Base-by-base conservation (phyloP, 35 echinoderm and acorn worm genomes). In the Patiria miniata region DNA sequence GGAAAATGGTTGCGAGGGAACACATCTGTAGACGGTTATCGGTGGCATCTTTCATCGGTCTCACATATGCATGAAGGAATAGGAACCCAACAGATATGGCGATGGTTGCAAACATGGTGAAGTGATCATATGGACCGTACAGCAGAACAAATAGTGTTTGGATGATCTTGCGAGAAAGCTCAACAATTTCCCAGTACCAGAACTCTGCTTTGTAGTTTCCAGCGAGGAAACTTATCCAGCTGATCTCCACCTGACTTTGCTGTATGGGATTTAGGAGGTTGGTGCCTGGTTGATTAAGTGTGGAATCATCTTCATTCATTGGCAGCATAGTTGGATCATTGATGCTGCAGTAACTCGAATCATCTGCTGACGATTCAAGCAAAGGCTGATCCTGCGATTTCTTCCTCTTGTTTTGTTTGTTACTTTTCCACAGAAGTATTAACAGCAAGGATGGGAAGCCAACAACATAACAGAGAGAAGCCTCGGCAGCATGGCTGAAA, bases 151-250 rank as follows among this genome's bases (percentile, higher is more conserved):
- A 50, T 2, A 47, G 39, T 14, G 39, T 42, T 50, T 81, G 78
- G 17, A 81, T 9, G 21, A 78, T 78, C 18, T 81, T 81, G n/a
- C 78, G 78, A 1, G 51, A 39, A 15, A 81, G 29, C 29, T 81
- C 78, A 10, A 81, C 39, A 21, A 81, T 81, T 19, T 81, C 78
- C 78, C 78, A 81, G 18, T 8, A 81, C 78, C 78, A 81, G 34
- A 42, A 50, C 30, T 81, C 5, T 16, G 38, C 78, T 6, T 36
- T n/a, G 51, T 81, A 81, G 21, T 81, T 81, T 39, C 40, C 78
- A 36, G 34, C 38, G 21, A 81, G 51, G 29, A 81, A 81, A 10
- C 36, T 39, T 44, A 40, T 26, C 78, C 78, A 81, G 9, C 26
- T 39, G 10, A 30, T 19, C 26, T 36, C n/a, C 36, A 28, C 65